Evolutionary conservation across 2,888 invertebrate species (phyloP).

Genomic region (Camponotus fellah): DNA sequence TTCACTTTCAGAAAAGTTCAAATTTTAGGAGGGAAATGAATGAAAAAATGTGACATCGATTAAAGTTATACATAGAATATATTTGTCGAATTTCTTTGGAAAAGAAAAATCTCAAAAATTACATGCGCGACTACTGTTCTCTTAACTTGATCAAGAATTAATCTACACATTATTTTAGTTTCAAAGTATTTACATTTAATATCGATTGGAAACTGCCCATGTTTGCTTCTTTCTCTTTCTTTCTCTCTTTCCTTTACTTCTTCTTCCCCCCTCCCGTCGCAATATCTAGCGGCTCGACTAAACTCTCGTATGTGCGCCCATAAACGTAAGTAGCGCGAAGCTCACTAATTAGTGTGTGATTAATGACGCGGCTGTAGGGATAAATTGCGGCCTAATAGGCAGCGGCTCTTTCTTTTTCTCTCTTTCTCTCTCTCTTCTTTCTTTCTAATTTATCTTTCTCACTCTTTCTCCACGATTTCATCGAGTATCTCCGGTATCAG

Average conservation of each 20-base stretch:
- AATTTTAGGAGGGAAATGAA: too few relatives aligned
- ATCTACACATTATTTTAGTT: background rate
- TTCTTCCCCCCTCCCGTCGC: background rate
- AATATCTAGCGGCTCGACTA: background rate
- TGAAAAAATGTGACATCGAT: too few relatives aligned
- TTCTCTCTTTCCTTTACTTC: background rate
- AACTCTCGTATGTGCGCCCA: slow-evolving; percentile 7
- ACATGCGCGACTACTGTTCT: too few relatives aligned
- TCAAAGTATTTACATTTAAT: slow-evolving; percentile 32
- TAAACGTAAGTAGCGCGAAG: slow-evolving; percentile 45
- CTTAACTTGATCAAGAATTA: background rate
- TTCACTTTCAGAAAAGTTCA: too few relatives aligned
- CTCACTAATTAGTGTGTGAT: slow-evolving; percentile 41
- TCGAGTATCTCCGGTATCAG: background rate
- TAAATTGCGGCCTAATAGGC: slow-evolving; percentile 39
- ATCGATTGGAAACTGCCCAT: background rate
- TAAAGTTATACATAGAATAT: too few relatives aligned
- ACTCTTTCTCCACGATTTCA: background rate
- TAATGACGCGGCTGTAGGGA: slow-evolving; percentile 32
- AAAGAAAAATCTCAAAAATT: too few relatives aligned
- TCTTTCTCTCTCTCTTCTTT: background rate
- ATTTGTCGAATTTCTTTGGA: too few relatives aligned
- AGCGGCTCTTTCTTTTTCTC: background rate
- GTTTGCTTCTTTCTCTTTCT: background rate
- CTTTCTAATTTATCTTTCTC: background rate